A percentile compares a stretch with the other conserved stretches of the same genome.
These are phyloP conservation scores for Tupiocoris notatus DNA, from an alignment of 2,888 invertebrate genomes.

Conservation along the genomic window DNA sequence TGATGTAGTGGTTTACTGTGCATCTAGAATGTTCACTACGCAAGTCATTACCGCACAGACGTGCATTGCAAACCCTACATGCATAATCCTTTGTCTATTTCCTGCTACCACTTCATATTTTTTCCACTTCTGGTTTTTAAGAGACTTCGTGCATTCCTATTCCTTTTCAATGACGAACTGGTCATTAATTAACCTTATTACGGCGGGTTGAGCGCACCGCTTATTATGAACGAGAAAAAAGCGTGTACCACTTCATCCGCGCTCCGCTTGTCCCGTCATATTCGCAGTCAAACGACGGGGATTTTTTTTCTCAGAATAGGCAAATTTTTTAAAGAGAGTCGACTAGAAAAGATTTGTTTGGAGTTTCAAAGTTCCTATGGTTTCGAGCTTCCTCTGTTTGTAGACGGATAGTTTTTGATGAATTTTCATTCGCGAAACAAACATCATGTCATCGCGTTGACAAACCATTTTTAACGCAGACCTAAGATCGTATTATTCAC, in stretches of 20 bases:
- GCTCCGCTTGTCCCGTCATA: neutral
- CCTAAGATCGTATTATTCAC: too few species aligned
- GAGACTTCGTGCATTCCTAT: conserved; percentile 1
- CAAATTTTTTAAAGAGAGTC: neutral
- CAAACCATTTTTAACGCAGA: too few species aligned
- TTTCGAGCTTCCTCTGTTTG: too few species aligned
- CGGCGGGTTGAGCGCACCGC: conserved; percentile 39
- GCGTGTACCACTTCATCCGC: conserved; percentile 8
- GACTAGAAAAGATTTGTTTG: too few species aligned
- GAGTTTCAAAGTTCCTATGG: too few species aligned
- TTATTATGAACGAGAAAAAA: conserved; percentile 18
- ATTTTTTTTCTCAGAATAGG: conserved; percentile 1
- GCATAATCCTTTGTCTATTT: conserved; percentile 35
- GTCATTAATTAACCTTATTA: conserved; percentile 44
- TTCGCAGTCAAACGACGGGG: neutral
- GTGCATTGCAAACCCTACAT: too few species aligned
- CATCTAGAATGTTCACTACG: neutral
- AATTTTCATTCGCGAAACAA: too few species aligned
- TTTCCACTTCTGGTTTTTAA: neutral
- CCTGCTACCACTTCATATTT: conserved; percentile 10
- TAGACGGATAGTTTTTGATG: too few species aligned
- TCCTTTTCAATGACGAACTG: conserved; percentile 36
- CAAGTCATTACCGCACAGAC: conserved; percentile 29
- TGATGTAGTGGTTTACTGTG: too few species aligned
- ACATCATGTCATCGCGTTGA: too few species aligned